Base-by-base conservation (phyloP, 35 echinoderm and acorn worm genomes). In the Ptychodera flava region DNA sequence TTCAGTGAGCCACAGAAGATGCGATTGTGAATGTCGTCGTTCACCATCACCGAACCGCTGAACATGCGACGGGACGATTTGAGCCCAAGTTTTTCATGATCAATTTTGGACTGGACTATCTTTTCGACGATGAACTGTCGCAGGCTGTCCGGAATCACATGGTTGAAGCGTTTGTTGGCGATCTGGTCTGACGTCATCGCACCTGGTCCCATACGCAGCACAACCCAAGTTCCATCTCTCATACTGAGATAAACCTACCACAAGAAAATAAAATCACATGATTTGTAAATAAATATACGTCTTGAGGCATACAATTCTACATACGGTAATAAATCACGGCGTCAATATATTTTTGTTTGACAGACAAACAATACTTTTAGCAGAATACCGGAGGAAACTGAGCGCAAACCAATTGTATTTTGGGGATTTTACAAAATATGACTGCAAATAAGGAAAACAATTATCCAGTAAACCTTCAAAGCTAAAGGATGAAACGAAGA, bases 241-340 rank as follows among this genome's bases (percentile, higher is more conserved):
- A 94, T 88, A 80, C 87, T 88, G 34, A 94, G 64, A 84, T 91
- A 93, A 31, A 86, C 84, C 84, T 86, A 32, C 30, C n/a, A n/a
- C n/a, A n/a, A n/a, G n/a, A n/a, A n/a, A n/a, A n/a, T n/a, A n/a
- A n/a, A n/a, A n/a, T n/a, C n/a, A n/a, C n/a, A n/a, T n/a, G n/a
- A n/a, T n/a, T n/a, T n/a, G n/a, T n/a, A n/a, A n/a, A n/a, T n/a
- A n/a, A n/a, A n/a, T n/a, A n/a, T n/a, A n/a, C n/a, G n/a, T n/a
- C n/a, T n/a, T n/a, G n/a, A n/a, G n/a, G n/a, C n/a, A n/a, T n/a
- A n/a, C n/a, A n/a, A n/a, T n/a, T n/a, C n/a, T n/a, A n/a, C n/a
- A n/a, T n/a, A n/a, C n/a, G n/a, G n/a, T n/a, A n/a, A n/a, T n/a
- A n/a, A n/a, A n/a, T n/a, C n/a, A n/a, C n/a, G n/a, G n/a, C n/a